These are phyloP conservation scores for Callorhinus ursinus DNA, from an alignment of 2,113 vertebrate genomes.

Conservation along the genomic window DNA sequence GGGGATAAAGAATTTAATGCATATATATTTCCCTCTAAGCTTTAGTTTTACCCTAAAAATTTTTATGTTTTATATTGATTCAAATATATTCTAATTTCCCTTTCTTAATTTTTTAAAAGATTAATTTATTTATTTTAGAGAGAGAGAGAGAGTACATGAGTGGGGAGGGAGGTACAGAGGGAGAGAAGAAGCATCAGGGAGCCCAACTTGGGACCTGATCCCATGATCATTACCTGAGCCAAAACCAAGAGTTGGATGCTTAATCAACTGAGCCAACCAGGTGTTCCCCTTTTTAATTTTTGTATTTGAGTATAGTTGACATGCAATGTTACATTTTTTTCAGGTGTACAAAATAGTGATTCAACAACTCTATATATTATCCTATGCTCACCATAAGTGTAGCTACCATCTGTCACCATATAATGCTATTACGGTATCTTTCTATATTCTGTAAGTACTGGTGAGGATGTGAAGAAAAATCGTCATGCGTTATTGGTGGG, in stretches of 20 bases:
- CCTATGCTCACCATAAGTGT: neutral
- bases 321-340: neutral
- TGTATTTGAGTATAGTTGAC: neutral
- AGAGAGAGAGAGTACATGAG: neutral
- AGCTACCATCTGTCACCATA: neutral
- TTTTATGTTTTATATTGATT: neutral
- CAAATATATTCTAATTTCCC: neutral
- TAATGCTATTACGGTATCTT: neutral
- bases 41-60: neutral
- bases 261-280: neutral
- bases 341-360: neutral
- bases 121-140: neutral
- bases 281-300: neutral
- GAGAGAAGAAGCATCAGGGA: too few relatives aligned
- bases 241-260: neutral
- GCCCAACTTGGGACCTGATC: neutral
- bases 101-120: neutral
- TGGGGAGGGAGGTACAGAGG: neutral
- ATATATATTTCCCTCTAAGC: neutral
- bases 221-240: neutral
- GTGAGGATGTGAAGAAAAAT: neutral
- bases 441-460: neutral
- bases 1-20: neutral
- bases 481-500: neutral
- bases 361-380: neutral